These are phyloP conservation scores for Sisor rabdophorus DNA, from an alignment of 2,113 vertebrate species.

Conservation along the genomic window DNA sequence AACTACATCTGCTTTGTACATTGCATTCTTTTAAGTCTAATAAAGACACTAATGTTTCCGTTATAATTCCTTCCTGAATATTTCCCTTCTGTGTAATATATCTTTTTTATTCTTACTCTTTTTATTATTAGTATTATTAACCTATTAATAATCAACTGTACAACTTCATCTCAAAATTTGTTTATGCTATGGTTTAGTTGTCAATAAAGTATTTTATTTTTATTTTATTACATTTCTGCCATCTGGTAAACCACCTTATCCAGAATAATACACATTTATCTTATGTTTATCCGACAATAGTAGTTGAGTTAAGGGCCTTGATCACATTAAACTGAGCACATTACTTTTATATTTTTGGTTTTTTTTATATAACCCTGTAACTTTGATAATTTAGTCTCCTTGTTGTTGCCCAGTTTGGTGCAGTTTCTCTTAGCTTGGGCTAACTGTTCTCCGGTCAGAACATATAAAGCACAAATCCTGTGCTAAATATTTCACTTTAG, in stretches of 20 bases:
- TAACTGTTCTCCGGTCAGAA: not conserved
- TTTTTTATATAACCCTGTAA: not conserved
- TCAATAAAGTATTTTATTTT: not conserved
- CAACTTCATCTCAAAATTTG: not conserved
- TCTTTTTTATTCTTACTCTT: not conserved
- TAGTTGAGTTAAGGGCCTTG: too few species aligned
- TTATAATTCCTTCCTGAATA: too few species aligned
- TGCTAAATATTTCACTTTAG: constrained; percentile 14
- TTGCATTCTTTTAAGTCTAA: not conserved
- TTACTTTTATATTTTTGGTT: not conserved
- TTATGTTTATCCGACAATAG: too few species aligned
- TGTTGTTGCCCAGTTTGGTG: not conserved
- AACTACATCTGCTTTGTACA: not conserved
- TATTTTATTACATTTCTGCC: too few species aligned
- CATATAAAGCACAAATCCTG: not conserved
- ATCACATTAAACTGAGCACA: not conserved
- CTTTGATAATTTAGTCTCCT: too few species aligned
- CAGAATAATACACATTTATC: too few species aligned
- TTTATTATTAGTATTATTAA: too few species aligned
- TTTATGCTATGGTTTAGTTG: not conserved
- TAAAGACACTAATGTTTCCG: not conserved
- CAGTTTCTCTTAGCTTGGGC: not conserved
- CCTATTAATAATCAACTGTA: too few species aligned
- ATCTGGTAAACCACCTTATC: too few species aligned
- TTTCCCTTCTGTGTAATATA: not conserved